These are phyloP conservation scores for Acronicta alni DNA, from an alignment of 2,888 invertebrate genomes.

Conservation along the genomic window DNA sequence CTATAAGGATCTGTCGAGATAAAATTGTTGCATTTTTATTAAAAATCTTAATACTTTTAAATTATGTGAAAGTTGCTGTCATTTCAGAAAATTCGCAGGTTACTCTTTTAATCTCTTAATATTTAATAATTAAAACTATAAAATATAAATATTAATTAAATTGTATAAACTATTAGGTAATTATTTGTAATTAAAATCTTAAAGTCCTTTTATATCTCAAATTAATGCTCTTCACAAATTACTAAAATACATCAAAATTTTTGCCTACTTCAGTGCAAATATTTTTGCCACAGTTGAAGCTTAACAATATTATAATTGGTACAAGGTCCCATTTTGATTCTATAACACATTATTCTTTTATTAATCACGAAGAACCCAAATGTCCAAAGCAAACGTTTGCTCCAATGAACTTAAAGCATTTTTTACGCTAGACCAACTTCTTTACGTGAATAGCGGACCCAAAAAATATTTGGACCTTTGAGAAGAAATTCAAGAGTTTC, in stretches of 20 bases:
- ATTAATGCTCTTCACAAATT: background rate
- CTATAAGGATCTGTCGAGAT: slow-evolving; percentile 6
- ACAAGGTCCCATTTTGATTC: slow-evolving; percentile 2
- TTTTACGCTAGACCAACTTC: slow-evolving; percentile 13
- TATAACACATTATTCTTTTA: slow-evolving; percentile 14
- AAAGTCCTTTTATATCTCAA: background rate
- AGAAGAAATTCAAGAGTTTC: slow-evolving; percentile 17
- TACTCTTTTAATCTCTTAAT: no score
- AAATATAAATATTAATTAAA: no score
- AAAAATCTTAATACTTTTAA: no score
- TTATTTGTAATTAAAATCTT: no score
- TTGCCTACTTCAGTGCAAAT: slow-evolving; percentile 10
- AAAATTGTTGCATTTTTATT: background rate
- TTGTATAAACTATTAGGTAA: no score
- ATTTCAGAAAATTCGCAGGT: no score
- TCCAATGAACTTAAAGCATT: slow-evolving; percentile 13
- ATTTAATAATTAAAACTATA: no score
- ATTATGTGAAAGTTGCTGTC: no score
- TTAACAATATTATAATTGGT: slow-evolving; percentile 2
- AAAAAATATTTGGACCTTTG: slow-evolving; percentile 25
- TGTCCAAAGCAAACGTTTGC: slow-evolving; percentile 33
- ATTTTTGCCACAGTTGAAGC: slow-evolving; percentile 3
- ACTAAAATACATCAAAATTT: background rate
- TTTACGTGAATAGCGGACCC: slow-evolving; percentile 14
- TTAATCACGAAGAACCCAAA: slow-evolving; percentile 20